These are phyloP conservation scores for Pseudomyrmex dendroicus DNA, from an alignment of 1,140 invertebrate species.

Conservation along the genomic window DNA sequence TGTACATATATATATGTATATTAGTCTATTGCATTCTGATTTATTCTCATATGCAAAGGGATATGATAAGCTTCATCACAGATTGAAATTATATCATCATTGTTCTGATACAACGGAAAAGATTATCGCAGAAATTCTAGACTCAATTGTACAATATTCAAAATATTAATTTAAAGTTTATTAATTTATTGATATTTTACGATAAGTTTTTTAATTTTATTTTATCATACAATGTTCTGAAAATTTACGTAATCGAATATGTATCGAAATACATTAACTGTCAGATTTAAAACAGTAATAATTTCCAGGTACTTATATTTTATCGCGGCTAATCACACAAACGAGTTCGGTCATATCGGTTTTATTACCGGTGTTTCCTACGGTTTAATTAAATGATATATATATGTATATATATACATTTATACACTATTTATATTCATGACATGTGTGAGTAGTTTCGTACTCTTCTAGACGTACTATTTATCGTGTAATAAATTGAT, in stretches of 20 bases:
- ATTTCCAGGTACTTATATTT: constrained; percentile 17
- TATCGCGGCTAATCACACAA: constrained; percentile 20
- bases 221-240: background rate
- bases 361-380: constrained; percentile 56
- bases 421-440: constrained; percentile 37
- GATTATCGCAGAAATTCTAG: no score
- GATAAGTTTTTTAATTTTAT: constrained; percentile 3
- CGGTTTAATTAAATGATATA: background rate
- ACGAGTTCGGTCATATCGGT: constrained; percentile 45
- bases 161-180: no score
- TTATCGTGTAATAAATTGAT: constrained; percentile 58
- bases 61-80: background rate
- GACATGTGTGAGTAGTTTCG: constrained; percentile 6
- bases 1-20: no score
- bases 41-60: background rate
- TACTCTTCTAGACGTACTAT: background rate
- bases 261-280: constrained; percentile 3
- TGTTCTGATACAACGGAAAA: no score
- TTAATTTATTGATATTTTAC: background rate
- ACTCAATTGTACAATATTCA: no score
- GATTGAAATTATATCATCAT: no score
- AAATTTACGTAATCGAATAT: constrained; percentile 8
- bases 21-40: constrained; percentile 21
- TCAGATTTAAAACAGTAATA: constrained; percentile 37
- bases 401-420: no score